Evolutionary conservation across 2,797 vertebrate genomes (phyloP).

Genomic region (Petrocephalus sullivani): DNA sequence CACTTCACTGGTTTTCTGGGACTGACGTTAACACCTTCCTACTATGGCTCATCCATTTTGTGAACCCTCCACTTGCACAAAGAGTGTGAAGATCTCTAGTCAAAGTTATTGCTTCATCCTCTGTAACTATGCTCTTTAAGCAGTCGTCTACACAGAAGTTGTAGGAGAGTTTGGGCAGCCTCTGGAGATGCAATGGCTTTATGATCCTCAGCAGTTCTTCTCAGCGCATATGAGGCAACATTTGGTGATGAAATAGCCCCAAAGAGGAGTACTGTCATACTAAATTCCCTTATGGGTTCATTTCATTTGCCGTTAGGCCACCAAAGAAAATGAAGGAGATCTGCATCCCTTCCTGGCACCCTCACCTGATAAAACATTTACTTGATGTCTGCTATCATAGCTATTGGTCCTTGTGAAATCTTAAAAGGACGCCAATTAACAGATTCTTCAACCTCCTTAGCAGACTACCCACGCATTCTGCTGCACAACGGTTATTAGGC

Average conservation of each 20-base stretch:
- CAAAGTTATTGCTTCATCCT: slow-evolving; percentile 7
- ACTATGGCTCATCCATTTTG: slow-evolving; percentile 31
- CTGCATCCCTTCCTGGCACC: neutral
- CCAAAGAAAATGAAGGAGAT: neutral
- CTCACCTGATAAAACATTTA: neutral
- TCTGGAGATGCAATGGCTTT: slow-evolving; percentile 13
- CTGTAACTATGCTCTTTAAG: slow-evolving; percentile 1
- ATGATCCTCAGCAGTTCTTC: slow-evolving; percentile 23
- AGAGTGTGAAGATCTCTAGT: slow-evolving; percentile 17
- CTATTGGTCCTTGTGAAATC: neutral
- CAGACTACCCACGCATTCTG: too few species aligned
- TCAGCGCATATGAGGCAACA: slow-evolving; percentile 13
- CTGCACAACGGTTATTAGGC: too few species aligned
- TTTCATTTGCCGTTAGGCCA: neutral
- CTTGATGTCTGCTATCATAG: neutral
- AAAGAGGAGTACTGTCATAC: slow-evolving; percentile 23
- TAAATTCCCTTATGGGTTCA: slow-evolving; percentile 1
- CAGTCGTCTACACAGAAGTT: slow-evolving; percentile 34
- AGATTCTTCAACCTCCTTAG: too few species aligned
- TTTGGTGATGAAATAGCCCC: slow-evolving; percentile 26
- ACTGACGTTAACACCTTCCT: slow-evolving; percentile 16
- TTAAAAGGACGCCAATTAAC: neutral
- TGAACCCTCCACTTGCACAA: slow-evolving; percentile 23
- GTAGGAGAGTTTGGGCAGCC: slow-evolving; percentile 13
- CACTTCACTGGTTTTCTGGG: slow-evolving; percentile 22